These are phyloP conservation scores for Raja brachyura DNA, from an alignment of 2,113 vertebrate species.

Conservation along the genomic window DNA sequence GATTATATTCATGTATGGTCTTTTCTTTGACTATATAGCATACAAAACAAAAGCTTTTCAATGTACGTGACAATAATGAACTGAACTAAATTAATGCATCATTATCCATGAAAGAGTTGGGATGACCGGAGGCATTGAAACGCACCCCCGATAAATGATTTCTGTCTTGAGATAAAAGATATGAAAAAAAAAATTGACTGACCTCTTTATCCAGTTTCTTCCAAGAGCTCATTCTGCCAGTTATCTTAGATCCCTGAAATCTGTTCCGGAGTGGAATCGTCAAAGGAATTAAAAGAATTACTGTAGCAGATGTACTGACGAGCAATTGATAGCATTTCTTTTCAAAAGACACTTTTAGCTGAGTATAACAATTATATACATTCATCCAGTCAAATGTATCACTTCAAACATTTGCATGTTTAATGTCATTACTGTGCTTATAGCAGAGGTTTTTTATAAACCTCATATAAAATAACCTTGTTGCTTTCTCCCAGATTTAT, in stretches of 20 bases:
- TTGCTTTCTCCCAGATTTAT: too few relatives aligned
- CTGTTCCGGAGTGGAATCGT: background rate
- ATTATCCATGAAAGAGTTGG: too few relatives aligned
- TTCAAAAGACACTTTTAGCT: background rate
- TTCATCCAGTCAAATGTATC: background rate
- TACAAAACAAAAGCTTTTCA: too few relatives aligned
- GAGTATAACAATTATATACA: background rate
- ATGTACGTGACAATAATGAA: too few relatives aligned
- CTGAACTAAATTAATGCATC: too few relatives aligned
- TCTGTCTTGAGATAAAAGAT: background rate
- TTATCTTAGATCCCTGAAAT: background rate
- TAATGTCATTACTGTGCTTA: background rate
- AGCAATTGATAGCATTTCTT: background rate
- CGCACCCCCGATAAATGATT: too few relatives aligned
- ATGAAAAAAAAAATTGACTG: background rate
- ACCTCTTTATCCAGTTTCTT: slow-evolving; percentile 30
- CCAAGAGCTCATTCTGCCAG: background rate
- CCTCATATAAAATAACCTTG: too few relatives aligned
- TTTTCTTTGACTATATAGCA: too few relatives aligned
- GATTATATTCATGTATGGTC: too few relatives aligned
- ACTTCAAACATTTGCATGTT: background rate
- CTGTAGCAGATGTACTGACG: background rate
- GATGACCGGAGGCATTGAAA: too few relatives aligned
- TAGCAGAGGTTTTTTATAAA: background rate
- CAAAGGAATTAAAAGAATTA: background rate